A percentile compares a stretch with the other conserved stretches of the same genome.
phyloP scores from a whole-genome alignment of 2,113 vertebrate species.

The Passerina amoena region DNA sequence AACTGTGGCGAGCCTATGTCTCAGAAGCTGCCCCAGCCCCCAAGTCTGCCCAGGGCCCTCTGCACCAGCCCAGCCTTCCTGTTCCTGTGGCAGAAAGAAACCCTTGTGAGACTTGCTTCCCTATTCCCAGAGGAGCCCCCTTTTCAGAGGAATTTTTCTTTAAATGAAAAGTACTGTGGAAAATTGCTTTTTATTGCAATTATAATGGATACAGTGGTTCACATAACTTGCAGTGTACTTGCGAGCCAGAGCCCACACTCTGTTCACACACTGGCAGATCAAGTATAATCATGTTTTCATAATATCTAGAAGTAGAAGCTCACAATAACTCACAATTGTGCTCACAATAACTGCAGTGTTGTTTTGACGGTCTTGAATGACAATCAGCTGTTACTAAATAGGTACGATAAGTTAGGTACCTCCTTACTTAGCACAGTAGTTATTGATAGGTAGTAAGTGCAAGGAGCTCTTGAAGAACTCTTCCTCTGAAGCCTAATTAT shows the following conservation, averaged over 20 bases:
- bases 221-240: not conserved
- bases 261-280: not conserved
- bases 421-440: not conserved
- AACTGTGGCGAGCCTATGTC: not conserved
- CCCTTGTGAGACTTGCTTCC: not conserved
- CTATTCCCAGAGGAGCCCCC: rapidly evolving
- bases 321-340: not conserved
- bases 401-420: not conserved
- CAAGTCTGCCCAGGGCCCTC: not conserved
- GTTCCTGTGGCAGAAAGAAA: not conserved
- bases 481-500: not conserved
- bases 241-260: not conserved
- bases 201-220: not conserved
- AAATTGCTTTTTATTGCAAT: slow-evolving; percentile 10
- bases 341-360: not conserved
- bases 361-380: not conserved
- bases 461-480: not conserved
- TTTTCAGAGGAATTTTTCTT: not conserved
- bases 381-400: not conserved
- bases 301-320: not conserved
- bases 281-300: not conserved
- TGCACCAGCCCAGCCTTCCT: not conserved
- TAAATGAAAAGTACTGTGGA: not conserved
- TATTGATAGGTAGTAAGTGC: not conserved
- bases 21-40: not conserved